Conservation (phyloP, 2,888 invertebrate species). For the Phaedon cochleariae region DNA sequence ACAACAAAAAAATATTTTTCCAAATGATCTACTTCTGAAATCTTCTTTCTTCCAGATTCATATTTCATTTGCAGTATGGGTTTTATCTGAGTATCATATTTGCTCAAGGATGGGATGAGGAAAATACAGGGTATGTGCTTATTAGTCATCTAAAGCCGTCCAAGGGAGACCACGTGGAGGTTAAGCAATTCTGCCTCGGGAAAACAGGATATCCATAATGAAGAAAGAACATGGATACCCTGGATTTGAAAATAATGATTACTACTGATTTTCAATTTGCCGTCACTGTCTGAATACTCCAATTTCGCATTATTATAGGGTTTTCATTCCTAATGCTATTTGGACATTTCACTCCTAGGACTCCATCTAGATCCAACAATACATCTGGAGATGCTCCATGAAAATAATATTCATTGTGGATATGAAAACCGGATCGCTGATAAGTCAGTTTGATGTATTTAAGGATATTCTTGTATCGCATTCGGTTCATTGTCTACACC, state of each 20-base stretch:
- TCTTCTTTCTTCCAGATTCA: too few species aligned
- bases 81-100: too few species aligned
- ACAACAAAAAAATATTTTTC: too few species aligned
- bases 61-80: too few species aligned
- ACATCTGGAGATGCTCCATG: constrained; percentile 22
- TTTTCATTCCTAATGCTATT: neutral
- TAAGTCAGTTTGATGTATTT: neutral
- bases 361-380: constrained; percentile 7
- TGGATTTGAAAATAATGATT: constrained; percentile 14
- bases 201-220: too few species aligned
- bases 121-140: too few species aligned
- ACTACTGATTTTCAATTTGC: neutral
- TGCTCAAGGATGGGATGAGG: too few species aligned
- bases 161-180: too few species aligned
- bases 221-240: too few species aligned
- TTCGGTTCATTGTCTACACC: neutral
- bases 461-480: neutral
- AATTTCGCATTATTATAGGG: neutral
- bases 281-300: neutral
- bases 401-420: constrained; percentile 17
- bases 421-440: neutral
- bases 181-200: too few species aligned
- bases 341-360: constrained; percentile 23
- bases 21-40: too few species aligned
- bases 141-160: too few species aligned